phyloP scores from a whole-genome alignment of 2,113 vertebrate species.

The Pluvialis apricaria region DNA sequence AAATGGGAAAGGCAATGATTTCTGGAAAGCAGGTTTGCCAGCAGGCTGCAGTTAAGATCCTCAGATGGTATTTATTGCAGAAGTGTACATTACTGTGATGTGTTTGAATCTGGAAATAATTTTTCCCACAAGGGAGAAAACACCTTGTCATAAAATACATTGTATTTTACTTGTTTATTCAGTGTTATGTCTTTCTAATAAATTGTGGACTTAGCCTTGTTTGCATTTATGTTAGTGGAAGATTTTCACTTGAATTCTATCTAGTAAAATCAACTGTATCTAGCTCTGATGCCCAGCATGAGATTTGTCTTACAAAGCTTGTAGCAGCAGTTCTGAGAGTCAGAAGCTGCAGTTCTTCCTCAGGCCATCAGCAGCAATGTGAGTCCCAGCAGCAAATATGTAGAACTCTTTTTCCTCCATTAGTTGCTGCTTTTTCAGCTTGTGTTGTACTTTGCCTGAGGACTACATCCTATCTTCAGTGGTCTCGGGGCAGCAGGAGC shows the following conservation, averaged over 20 bases:
- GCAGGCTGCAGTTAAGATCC: conserved; percentile 24
- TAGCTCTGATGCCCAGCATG: not conserved
- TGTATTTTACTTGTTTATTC: conserved; percentile 47
- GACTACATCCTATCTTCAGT: not conserved
- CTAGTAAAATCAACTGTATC: not conserved
- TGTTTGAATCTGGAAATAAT: conserved; percentile 47
- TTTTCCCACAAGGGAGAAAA: conserved; percentile 27
- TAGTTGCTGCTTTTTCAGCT: not conserved
- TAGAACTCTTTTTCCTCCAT: not conserved
- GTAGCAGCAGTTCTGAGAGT: not conserved
- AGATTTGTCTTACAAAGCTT: not conserved
- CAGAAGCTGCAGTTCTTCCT: not conserved
- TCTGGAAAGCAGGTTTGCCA: conserved; percentile 47
- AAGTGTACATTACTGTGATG: not conserved
- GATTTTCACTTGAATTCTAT: not conserved
- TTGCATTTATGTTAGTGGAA: conserved; percentile 18
- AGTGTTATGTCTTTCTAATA: conserved; percentile 1
- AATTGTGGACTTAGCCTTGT: not conserved
- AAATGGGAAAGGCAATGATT: conserved; percentile 5
- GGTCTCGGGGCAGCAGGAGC: not conserved
- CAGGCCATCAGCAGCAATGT: not conserved
- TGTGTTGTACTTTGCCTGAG: not conserved
- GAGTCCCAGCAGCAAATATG: not conserved
- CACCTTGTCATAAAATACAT: conserved; percentile 27
- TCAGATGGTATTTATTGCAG: conserved; percentile 33